Conservation (phyloP, 2,113 vertebrate genomes). For the Bubo scandiacus region DNA sequence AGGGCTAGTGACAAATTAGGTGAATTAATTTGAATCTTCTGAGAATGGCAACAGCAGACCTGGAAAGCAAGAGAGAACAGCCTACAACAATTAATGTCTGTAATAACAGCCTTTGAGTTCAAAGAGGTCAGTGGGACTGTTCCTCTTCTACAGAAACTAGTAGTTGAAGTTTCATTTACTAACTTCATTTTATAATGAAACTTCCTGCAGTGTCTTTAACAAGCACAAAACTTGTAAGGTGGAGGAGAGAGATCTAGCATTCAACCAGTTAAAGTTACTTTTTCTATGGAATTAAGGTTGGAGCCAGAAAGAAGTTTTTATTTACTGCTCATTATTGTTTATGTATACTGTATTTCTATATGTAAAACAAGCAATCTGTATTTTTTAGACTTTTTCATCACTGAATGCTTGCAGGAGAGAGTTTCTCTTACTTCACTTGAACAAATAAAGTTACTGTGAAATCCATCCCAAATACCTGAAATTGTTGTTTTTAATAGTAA, state of each 20-base stretch:
- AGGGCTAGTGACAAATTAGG: not conserved
- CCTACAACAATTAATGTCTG: not conserved
- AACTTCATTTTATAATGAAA: not conserved
- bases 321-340: not conserved
- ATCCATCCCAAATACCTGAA: not conserved
- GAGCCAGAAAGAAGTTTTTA: not conserved
- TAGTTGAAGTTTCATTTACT: not conserved
- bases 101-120: not conserved
- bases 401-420: not conserved
- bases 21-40: not conserved
- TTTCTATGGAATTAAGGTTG: not conserved
- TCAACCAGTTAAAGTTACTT: not conserved
- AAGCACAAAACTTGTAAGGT: not conserved
- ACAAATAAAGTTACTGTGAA: not conserved
- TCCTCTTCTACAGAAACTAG: not conserved
- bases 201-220: not conserved
- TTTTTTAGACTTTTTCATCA: not conserved
- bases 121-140: not conserved
- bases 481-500: not conserved
- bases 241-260: not conserved
- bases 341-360: not conserved
- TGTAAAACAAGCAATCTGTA: not conserved
- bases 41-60: not conserved
- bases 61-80: not conserved
- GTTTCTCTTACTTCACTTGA: not conserved